Conservation (phyloP, 2,797 vertebrate species). For the Fundulus diaphanus region DNA sequence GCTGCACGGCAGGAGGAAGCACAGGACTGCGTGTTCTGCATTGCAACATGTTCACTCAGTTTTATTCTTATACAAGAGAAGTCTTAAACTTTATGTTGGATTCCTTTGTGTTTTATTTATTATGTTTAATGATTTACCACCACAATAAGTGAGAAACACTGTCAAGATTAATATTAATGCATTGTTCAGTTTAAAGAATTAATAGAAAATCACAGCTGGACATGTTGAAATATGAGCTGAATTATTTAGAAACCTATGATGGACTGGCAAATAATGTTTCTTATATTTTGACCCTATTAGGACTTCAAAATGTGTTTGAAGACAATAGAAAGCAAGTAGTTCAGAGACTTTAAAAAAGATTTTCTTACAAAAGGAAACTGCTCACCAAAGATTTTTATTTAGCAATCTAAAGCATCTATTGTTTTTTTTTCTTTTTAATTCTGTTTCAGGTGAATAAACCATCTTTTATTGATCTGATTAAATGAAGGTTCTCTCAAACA, state of each 20-base stretch:
- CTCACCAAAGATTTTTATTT: conserved; percentile 14
- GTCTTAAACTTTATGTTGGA: background rate
- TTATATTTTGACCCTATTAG: conserved; percentile 15
- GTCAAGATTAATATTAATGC: conserved; percentile 7
- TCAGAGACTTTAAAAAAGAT: conserved; percentile 4
- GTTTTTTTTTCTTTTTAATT: conserved; percentile 7
- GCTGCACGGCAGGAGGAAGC: conserved; percentile 18
- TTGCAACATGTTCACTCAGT: conserved; percentile 24
- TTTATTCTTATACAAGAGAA: conserved; percentile 11
- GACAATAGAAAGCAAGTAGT: background rate
- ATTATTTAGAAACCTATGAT: conserved; percentile 41
- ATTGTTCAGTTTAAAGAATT: conserved; percentile 7
- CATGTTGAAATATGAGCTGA: conserved; percentile 9
- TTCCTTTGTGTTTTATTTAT: background rate
- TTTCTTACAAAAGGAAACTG: background rate
- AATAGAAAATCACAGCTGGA: background rate
- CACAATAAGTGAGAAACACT: background rate
- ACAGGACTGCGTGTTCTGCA: background rate
- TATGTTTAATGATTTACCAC: background rate
- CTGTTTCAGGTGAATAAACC: conserved; percentile 22
- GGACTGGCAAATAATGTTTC: conserved; percentile 4
- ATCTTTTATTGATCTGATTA: conserved; percentile 50
- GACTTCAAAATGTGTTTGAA: background rate
- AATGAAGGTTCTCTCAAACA: conserved; percentile 29
- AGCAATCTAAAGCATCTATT: too few species aligned